Evolutionary conservation across 2,888 invertebrate genomes (phyloP).

Genomic region (Eubasilissa splendida): DNA sequence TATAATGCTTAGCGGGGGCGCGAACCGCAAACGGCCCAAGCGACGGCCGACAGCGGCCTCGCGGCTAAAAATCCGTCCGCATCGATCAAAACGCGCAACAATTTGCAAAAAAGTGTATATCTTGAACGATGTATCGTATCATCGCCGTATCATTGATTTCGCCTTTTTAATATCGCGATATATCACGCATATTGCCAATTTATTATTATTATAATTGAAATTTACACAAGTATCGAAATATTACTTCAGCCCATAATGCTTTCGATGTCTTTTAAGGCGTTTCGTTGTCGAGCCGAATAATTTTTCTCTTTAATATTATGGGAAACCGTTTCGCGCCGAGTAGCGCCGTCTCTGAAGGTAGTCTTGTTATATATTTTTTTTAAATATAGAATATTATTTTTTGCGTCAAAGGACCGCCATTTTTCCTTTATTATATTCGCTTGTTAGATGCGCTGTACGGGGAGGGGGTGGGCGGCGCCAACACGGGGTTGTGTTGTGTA

Average conservation of each 20-base stretch:
- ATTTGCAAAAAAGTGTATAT: too few relatives aligned
- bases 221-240: conserved; percentile 60
- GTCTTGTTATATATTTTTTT: conserved; percentile 45
- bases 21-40: conserved; percentile 48
- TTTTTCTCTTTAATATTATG: conserved; percentile 67
- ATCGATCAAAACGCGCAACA: conserved; percentile 1
- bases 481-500: background rate
- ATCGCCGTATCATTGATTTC: too few relatives aligned
- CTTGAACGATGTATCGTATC: too few relatives aligned
- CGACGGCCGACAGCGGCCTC: background rate
- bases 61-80: conserved; percentile 1
- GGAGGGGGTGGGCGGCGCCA: background rate
- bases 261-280: conserved; percentile 59
- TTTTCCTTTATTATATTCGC: conserved; percentile 46
- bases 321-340: conserved; percentile 66
- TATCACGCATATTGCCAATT: too few relatives aligned
- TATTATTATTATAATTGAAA: too few relatives aligned
- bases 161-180: too few relatives aligned
- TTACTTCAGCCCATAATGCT: too few relatives aligned
- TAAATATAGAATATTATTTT: conserved; percentile 55
- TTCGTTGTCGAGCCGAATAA: conserved; percentile 61
- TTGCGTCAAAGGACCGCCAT: conserved; percentile 49
- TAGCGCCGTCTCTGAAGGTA: conserved; percentile 43
- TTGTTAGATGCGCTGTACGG: conserved; percentile 14
- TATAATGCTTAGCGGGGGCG: conserved; percentile 65